Evolutionary conservation across 2,797 vertebrate species (phyloP), one percentile per base, ranked within the genome.

Genomic region (Bucorvus abyssinicus): DNA sequence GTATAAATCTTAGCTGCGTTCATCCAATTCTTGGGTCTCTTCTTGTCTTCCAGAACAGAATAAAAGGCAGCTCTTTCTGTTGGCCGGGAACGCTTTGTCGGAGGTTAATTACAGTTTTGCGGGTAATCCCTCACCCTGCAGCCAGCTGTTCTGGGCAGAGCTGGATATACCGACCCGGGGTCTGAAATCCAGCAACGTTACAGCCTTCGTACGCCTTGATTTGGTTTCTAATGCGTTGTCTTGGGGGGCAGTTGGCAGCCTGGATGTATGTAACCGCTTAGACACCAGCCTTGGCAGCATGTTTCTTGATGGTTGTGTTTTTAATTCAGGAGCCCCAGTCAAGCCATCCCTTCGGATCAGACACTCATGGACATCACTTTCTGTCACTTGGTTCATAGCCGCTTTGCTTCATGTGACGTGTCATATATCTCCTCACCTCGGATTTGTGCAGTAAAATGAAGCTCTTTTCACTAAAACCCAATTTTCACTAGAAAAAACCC

Each of bases 51-150:
- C 24, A 45, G 56, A 69, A 22, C 4, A 10, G 64, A 74, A 61
- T 79, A 63, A 87, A 84, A 82, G 53, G 60, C 81, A 87, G 64
- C 60, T 70, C 59, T 84, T 56, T 73, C 14, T 44, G 75, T 61
- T 45, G 47, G 70, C 82, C 91, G 77, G 73, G 78, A 87, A 8
- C 52, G 49, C 68, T 75, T 81, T 75, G 50, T 56, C 42, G 12
- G 11, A 80, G 88, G 90, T 83, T 93, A 85, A 94, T 89, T 82
- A 32, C 16, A 45, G 60, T 94, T 95, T 60, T 70, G 77, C 3
- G 8, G 75, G 38, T 79, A 64, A 91, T 93, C 64, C 68, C 29
- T 76, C 57, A 7, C 32, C 87, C 27, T 70, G 55, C 27, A 56
- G 70, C 69, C 65, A 87, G 63, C 74, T 81, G 30, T 74, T 90